Evolutionary conservation across 2,888 invertebrate genomes (phyloP), one percentile per base, ranked within the genome.

Genomic region (Antitype chi): DNA sequence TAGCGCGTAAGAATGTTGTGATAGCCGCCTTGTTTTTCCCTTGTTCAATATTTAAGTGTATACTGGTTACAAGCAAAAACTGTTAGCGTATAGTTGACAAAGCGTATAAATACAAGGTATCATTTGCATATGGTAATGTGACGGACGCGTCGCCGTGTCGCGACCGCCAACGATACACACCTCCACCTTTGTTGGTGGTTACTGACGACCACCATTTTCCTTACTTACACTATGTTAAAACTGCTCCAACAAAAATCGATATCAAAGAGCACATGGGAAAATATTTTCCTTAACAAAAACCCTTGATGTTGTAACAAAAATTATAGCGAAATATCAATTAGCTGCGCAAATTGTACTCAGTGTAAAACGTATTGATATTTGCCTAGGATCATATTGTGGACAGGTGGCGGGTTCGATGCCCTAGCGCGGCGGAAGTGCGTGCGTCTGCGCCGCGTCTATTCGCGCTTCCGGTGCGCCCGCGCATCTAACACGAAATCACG

Each of bases 361-460:
- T 73, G 43, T 78, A 52, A 28, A 77, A 55, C 47, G 38, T 78
- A 78, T 78, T 73, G 74, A 81, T 87, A 83, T 87, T 89, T 85
- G 85, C 89, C 88, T 91, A 91, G 90, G 89, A 89, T 87, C 86
- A 89, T 88, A 87, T 84, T 79, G 84, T 79, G 89, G 91, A 91
- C 95, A 95, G 94, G 95, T 95, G 95, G 90, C 89, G 91, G 91
- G 95, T 94, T 95, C 95, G 95, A 91, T 91, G 96, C 85, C 96
- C 96, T 93, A 88, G 89, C 88, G 89, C 90, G 91, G 88, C 95
- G 96, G 96, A 96, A 95, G 92, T 94, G 94, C 96, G 95, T 96
- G 94, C 94, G 96, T 96, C 96, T 96, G 94, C 93, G 94, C 91
- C 92, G 91, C 94, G 96, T 96, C 96, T 96, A 95, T 96, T 94